phyloP scores from a whole-genome alignment of 2,113 vertebrate genomes.

The Microcebus jonahi region DNA sequence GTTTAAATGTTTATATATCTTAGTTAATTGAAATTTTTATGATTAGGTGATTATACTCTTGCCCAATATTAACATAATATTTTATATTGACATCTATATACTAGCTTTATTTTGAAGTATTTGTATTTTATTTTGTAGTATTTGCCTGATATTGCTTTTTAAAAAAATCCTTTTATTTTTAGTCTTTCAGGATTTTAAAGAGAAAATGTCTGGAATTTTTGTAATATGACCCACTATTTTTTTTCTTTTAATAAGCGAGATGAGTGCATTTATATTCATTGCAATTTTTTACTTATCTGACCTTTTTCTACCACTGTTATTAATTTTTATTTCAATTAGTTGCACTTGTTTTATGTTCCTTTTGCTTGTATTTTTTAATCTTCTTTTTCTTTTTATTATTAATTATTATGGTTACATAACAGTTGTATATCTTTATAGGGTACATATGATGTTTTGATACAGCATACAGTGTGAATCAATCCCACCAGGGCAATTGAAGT shows the following conservation, averaged over 20 bases:
- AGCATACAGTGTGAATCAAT: too few species aligned
- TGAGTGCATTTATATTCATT: not conserved
- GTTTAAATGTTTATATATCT: not conserved
- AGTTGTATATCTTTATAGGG: too few species aligned
- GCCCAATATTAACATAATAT: not conserved
- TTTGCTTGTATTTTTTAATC: too few species aligned
- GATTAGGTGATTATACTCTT: not conserved
- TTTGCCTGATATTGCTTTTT: not conserved
- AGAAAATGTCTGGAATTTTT: not conserved
- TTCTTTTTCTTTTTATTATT: too few species aligned
- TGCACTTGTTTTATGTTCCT: not conserved
- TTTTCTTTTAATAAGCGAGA: not conserved
- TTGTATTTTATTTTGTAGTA: not conserved
- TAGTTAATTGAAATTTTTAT: not conserved
- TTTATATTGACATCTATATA: not conserved
- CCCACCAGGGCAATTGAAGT: too few species aligned
- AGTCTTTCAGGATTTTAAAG: not conserved
- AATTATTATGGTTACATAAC: too few species aligned
- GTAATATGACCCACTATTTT: not conserved
- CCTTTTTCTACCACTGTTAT: not conserved
- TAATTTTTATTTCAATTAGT: not conserved
- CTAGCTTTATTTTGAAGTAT: not conserved
- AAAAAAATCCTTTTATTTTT: not conserved
- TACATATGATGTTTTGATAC: too few species aligned
- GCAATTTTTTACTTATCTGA: not conserved